phyloP scores from a whole-genome alignment of 2,797 vertebrate genomes.

The Tympanoctomys barrerae region DNA sequence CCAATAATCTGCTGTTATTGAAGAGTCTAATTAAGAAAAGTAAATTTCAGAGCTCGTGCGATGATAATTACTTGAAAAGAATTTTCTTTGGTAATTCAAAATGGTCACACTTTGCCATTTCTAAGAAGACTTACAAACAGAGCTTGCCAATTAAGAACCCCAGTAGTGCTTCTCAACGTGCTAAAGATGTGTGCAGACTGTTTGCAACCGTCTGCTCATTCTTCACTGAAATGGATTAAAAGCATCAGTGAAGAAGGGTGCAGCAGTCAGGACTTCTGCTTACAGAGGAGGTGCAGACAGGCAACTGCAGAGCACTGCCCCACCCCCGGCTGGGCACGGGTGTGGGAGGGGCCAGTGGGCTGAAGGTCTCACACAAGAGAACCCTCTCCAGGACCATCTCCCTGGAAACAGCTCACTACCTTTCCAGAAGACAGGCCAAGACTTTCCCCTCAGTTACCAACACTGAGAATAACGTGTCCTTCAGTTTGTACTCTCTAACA shows the following conservation, averaged over 20 bases:
- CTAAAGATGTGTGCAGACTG: not conserved
- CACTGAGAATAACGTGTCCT: not conserved
- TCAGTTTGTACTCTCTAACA: not conserved
- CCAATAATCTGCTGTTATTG: constrained; percentile 49
- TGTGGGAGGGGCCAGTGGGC: too few species aligned
- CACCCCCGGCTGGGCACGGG: too few species aligned
- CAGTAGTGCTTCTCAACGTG: not conserved
- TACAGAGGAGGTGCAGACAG: not conserved
- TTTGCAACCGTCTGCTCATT: not conserved
- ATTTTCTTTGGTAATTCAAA: not conserved
- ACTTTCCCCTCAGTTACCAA: not conserved
- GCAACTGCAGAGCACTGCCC: not conserved
- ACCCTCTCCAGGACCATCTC: not conserved
- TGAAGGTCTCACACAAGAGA: not conserved
- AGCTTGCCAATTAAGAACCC: constrained; percentile 8
- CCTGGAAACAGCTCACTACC: not conserved
- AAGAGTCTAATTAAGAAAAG: constrained; percentile 13
- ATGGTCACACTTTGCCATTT: not conserved
- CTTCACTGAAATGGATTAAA: not conserved
- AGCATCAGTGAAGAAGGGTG: not conserved
- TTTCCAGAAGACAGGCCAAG: not conserved
- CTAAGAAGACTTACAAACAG: not conserved
- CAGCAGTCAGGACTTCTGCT: not conserved
- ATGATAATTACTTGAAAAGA: constrained; percentile 41
- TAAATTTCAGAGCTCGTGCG: constrained; percentile 39